Evolutionary conservation across 2,797 vertebrate genomes (phyloP), one percentile per base, ranked within the genome.

Genomic region (Carcharodon carcharias): DNA sequence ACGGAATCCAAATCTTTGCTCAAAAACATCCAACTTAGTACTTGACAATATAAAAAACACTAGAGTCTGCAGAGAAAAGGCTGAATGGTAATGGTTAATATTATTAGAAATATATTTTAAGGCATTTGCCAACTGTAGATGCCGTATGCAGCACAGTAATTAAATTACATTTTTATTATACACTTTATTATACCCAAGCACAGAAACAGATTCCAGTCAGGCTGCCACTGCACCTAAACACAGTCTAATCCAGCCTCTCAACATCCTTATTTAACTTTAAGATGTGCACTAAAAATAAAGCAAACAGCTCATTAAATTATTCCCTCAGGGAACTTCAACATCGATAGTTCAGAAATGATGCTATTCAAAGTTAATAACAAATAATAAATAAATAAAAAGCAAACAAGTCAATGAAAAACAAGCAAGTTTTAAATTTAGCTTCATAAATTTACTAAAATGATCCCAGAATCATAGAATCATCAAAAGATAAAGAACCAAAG

Each of bases 281-380:
- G 45, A 18, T 14, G 67, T 23, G 21, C 40, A 67, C 26, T 14
- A 45, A 40, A 58, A 89, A 23, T 69, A 69, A 63, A n/a, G 31
- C 65, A 12, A 26, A 65, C 91, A 3, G 18, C 35, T 45, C 61
- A 67, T 26, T 23, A 45, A n/a, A 45, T 40, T 40, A 93, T 28
- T 67, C 91, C 91, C 63, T 61, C 40, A 45, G 91, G 61, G 40
- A 4, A 45, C 9, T 18, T 93, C 18, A 23, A 63, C 91, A 23
- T 4, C 12, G 8, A 67, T 26, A 67, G 63, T 91, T 63, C 31
- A 91, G 21, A 93, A 67, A 26, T 65, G 4, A 61, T 91, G 56
- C 18, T 61, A 35, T 91, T 91, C 88, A 91, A 91, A 61, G 31
- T 91, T 91, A 61, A 91, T 91, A n/a, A 12, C 91, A 93, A 93